Base-by-base conservation (phyloP, 1,140 invertebrate genomes). In the Saccostrea glomerata region DNA sequence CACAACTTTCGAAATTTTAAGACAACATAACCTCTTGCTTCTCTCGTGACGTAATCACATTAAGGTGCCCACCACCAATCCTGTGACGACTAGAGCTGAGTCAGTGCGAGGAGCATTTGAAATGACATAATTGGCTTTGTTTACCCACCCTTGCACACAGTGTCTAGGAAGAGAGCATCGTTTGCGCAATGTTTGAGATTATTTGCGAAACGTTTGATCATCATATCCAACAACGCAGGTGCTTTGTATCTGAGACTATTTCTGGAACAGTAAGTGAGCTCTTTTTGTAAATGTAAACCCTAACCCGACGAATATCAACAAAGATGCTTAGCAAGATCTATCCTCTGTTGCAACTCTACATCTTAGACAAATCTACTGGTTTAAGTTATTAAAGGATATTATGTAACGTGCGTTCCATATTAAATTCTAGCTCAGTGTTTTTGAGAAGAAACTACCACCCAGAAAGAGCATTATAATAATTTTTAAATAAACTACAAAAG, bases 61-160 rank as follows among this genome's bases (percentile, higher is more conserved):
- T 13, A 77, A 77, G 70, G 70, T 77, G 23, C 23, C 30, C 30
- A 77, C 25, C 70, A 77, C 70, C 58, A 77, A 77, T 77, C 70
- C 70, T 30, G 25, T 30, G 70, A 77, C 25, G 70, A 77, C 15
- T 36, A 9, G 70, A 36, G 7, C 70, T 77, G 70, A 77, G 25
- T 77, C 70, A 36, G 70, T 30, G 25, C 25, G 70, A 77, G 23
- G 23, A 36, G 70, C 25, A 77, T 30, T 77, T 77, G 70, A 77
- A 36, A 77, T 77, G 70, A 77, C 70, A 77, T 77, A 77, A 77
- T 77, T 77, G 70, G 70, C 25, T 77, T 77, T 77, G 70, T 77
- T 77, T 77, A 36, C 30, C 23, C 25, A 25, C 23, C 25, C 25
- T 30, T 30, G 25, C 70, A 30, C 70, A 77, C 70, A 77, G 25